These are phyloP conservation scores for Stichopus horrens DNA, from an alignment of 53 echinoderm and acorn worm species.

Conservation along the genomic window DNA sequence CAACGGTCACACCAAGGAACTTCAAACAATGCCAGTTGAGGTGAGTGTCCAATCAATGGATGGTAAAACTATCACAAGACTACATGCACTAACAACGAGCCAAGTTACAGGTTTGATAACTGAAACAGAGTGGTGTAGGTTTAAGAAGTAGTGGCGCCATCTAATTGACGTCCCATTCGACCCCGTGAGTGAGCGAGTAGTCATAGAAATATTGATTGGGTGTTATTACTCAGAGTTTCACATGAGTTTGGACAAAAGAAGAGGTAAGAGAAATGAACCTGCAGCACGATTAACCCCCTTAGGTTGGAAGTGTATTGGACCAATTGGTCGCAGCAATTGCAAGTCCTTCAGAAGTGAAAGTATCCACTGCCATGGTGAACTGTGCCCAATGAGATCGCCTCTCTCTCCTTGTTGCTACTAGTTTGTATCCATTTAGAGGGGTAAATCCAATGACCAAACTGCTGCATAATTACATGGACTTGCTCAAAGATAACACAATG, in stretches of 20 bases:
- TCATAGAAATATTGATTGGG: constrained; percentile 17
- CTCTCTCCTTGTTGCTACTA: too few relatives aligned
- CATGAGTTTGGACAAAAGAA: too few relatives aligned
- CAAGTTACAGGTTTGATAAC: constrained; percentile 19
- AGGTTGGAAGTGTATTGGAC: constrained; percentile 23
- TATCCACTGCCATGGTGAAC: neutral
- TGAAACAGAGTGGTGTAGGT: constrained; percentile 35
- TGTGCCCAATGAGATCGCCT: too few relatives aligned
- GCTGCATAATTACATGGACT: neutral
- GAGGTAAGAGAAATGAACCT: constrained; percentile 21
- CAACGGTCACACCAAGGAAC: constrained; percentile 7
- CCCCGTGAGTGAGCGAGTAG: constrained; percentile 23
- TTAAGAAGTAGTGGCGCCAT: constrained; percentile 26
- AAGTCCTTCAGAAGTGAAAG: neutral
- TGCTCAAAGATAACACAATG: too few relatives aligned
- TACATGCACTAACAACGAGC: constrained; percentile 28
- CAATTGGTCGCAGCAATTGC: neutral
- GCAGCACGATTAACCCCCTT: constrained; percentile 4
- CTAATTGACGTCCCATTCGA: constrained; percentile 26
- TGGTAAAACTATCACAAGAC: constrained; percentile 16
- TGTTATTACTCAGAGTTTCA: constrained; percentile 11
- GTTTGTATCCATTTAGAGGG: too few relatives aligned
- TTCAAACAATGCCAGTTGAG: constrained; percentile 40
- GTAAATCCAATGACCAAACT: neutral
- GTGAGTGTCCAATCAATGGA: constrained; percentile 22